Evolutionary conservation across 2,797 vertebrate species (phyloP), one percentile per base, ranked within the genome.

Genomic region (Craterocephalus amniculus): DNA sequence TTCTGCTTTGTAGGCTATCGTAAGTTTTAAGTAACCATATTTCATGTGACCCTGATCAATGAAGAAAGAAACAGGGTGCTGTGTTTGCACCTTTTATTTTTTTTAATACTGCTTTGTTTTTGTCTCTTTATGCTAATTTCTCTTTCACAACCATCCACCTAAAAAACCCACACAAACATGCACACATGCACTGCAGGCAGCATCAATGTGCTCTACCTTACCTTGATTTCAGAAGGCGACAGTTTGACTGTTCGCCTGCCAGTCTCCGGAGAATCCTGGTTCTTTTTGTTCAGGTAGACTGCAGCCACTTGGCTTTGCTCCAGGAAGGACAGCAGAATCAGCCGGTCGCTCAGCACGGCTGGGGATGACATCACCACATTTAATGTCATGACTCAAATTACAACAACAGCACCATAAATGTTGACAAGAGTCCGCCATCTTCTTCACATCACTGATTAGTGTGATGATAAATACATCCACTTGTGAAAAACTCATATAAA

Each of bases 281-380:
- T 90, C 81, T 94, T 96, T 90, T 92, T 97, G 85, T 94, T 81
- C 90, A 99, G 95, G 81, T 95, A 95, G 91, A 99, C 92, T 68
- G 95, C 95, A 79, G 96, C 96, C 87, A 98, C 94, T 58, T 97
- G 96, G 89, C 93, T 96, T 86, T 90, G 94, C 89, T 97, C 95
- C 92, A 95, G 93, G 93, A 99, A 96, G 66, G 96, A 95, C 87
- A 99, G 90, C 88, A 99, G 93, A 82, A 99, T 94, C 92, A 99
- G 96, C 91, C 76, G 90, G 54, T 98, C 96, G 20, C 93, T 93
- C 76, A 99, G 92, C 89, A 96, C 85, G 84, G 94, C 97, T 99
- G 92, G 49, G 85, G 81, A 93, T 63, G 88, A 93, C 79, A 90
- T 64, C 76, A 81, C 4, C 78, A 58, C 63, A 74, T 7, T 45